These are phyloP conservation scores for Micrastur ruficollis DNA, from an alignment of 2,797 vertebrate genomes.

Conservation along the genomic window DNA sequence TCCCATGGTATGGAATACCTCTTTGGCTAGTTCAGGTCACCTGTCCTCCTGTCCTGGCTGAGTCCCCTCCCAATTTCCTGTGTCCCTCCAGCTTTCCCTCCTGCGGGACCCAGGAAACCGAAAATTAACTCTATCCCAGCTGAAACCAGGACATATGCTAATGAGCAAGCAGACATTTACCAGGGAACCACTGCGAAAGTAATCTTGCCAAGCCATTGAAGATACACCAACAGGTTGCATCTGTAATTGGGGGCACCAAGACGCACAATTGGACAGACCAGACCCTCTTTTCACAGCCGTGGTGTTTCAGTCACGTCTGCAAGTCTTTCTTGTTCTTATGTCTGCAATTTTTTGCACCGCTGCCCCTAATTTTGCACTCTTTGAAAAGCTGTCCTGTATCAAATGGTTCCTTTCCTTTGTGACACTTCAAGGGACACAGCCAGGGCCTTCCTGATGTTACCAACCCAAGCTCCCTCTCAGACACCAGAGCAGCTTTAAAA, in stretches of 20 bases:
- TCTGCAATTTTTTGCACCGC: not conserved
- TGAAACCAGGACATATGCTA: no score
- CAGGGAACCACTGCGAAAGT: not conserved
- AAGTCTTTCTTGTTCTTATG: not conserved
- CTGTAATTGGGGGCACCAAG: not conserved
- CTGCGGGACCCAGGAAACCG: no score
- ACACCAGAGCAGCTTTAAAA: not conserved
- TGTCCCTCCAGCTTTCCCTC: no score
- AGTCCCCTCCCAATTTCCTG: no score
- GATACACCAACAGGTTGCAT: not conserved
- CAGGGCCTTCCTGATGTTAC: not conserved
- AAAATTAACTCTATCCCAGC: no score
- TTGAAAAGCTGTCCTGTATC: not conserved
- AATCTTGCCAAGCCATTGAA: not conserved
- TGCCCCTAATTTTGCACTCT: not conserved
- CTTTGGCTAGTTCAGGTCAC: no score
- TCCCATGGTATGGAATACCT: no score
- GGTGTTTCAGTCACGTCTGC: not conserved
- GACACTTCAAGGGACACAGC: not conserved
- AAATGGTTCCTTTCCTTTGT: not conserved
- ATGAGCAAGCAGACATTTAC: not conserved
- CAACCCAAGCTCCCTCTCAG: fast-evolving
- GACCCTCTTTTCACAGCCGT: not conserved
- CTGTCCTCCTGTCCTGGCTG: no score
- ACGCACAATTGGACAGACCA: fast-evolving